Base-by-base conservation (phyloP, 2,888 invertebrate genomes). In the Trissolcus brochymenae region DNA sequence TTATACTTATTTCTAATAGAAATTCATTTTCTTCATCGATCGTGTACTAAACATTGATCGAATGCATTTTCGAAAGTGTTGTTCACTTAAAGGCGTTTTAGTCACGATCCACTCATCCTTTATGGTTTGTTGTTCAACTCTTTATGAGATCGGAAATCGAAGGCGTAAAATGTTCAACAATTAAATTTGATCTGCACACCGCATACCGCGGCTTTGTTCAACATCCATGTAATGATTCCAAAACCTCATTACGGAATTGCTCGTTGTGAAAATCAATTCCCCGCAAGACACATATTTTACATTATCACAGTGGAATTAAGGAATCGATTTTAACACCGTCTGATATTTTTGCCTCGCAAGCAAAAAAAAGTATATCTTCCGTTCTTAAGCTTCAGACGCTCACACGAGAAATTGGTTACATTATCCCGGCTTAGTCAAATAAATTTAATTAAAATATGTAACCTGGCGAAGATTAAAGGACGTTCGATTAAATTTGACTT, bases 131-230 rank as follows among this genome's bases (percentile, higher is more conserved):
- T 75, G 71, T 71, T 62, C 67, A 64, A 72, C 71, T 72, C 78
- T 73, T 78, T 78, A 75, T 71, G 54, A 57, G 74, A 75, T 64
- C 66, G 53, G 56, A 75, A 78, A 75, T 78, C 72, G 68, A 57
- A 49, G 71, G 75, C 75, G 75, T 64, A 75, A 78, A 75, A 75
- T 78, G 78, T 75, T 84, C 82, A 82, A 80, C 85, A 82, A 85
- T 86, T 84, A 85, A 85, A 85, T 85, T 85, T 84, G 84, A 85
- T 86, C 84, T 81, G 81, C 81, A 80, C 78, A 66, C 73, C 78
- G 81, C 79, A 75, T 72, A 75, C 67, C 65, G 72, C 50, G 64
- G 75, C 75, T 78, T 78, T 78, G 72, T 81, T 79, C 78, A 78
- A 76, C 70, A 78, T 78, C 74, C 75, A 80, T 80, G 67, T 81